Conservation (phyloP, 2,797 vertebrate genomes). For the Brachyalestes nurse region DNA sequence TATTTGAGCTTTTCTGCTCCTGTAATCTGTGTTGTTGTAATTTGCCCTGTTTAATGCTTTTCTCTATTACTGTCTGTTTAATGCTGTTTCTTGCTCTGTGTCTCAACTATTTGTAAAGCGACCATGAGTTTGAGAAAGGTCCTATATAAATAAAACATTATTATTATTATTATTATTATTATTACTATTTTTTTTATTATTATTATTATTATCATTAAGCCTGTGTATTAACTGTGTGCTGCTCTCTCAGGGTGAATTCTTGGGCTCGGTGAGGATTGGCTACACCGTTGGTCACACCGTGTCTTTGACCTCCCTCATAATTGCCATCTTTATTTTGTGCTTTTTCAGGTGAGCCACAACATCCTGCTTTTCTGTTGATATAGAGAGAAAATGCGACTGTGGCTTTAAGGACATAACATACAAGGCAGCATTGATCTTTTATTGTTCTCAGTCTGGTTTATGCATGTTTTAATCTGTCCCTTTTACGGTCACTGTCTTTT, state of each 20-base stretch:
- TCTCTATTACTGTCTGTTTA: too few species aligned
- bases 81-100: too few species aligned
- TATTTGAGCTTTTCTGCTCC: too few species aligned
- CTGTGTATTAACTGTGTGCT: constrained; percentile 4
- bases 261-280: constrained; percentile 84
- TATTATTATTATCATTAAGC: too few species aligned
- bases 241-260: constrained; percentile 78
- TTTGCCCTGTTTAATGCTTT: too few species aligned
- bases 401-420: not conserved
- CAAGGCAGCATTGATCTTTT: not conserved
- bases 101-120: too few species aligned
- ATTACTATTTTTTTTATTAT: too few species aligned
- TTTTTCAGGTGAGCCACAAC: constrained; percentile 75
- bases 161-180: too few species aligned
- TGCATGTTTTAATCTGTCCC: constrained; percentile 1
- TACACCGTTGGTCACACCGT: constrained; percentile 94
- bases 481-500: constrained; percentile 4
- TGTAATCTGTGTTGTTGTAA: too few species aligned
- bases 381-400: not conserved
- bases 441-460: not conserved
- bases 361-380: not conserved
- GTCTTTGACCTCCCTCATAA: constrained; percentile 86
- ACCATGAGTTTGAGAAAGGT: too few species aligned
- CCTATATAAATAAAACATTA: too few species aligned
- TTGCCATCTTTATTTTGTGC: constrained; percentile 84